A percentile compares a stretch with the other conserved stretches of the same genome.
These are phyloP conservation scores for Melanostoma scalare DNA, from an alignment of 2,888 invertebrate species.

Conservation along the genomic window DNA sequence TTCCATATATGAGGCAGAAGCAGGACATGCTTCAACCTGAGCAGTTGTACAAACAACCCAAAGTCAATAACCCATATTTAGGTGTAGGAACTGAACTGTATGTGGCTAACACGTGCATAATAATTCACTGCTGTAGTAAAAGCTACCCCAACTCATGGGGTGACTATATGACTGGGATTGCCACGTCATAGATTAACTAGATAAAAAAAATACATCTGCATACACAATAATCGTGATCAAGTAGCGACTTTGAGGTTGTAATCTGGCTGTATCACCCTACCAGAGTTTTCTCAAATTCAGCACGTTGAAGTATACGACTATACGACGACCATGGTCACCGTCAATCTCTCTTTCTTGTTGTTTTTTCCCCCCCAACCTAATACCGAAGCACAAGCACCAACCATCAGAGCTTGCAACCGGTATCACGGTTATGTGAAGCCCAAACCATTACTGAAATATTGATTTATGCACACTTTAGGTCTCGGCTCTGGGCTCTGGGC, in stretches of 20 bases:
- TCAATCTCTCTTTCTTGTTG: constrained; percentile 26
- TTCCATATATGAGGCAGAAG: constrained; percentile 7
- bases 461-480: constrained; percentile 60
- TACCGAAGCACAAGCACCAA: constrained; percentile 9
- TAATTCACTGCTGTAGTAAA: constrained; percentile 15
- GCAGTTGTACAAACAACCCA: constrained; percentile 40
- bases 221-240: constrained; percentile 67
- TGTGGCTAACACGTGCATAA: constrained; percentile 39
- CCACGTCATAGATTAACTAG: constrained; percentile 59
- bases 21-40: constrained; percentile 8
- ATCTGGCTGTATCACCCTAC: constrained; percentile 56
- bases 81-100: constrained; percentile 33
- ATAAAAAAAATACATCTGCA: constrained; percentile 63
- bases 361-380: not conserved
- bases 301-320: constrained; percentile 37
- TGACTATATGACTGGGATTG: constrained; percentile 4
- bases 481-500: not conserved
- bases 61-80: constrained; percentile 51
- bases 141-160: constrained; percentile 29
- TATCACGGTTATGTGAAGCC: constrained; percentile 61
- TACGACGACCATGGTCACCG: constrained; percentile 52
- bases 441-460: constrained; percentile 65
- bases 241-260: constrained; percentile 59
- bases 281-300: constrained; percentile 54
- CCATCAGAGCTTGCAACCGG: constrained; percentile 53